phyloP scores from a whole-genome alignment of 2,113 vertebrate species.

The Potamarius usumacintae region DNA sequence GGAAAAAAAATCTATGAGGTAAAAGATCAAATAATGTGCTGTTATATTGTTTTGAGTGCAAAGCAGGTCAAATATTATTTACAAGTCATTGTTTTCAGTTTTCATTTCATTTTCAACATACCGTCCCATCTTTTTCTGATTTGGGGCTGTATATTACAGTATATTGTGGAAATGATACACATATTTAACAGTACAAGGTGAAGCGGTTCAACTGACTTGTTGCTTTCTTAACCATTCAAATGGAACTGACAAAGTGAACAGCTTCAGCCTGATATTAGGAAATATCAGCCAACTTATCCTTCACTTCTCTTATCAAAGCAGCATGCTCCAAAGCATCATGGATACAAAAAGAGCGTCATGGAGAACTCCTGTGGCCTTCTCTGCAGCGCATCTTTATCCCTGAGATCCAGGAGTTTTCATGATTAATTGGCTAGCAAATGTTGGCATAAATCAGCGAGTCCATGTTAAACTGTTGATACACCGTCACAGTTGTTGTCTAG shows the following conservation, averaged over 20 bases:
- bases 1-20: too few species aligned
- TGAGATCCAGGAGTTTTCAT: constrained; percentile 44
- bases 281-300: constrained; percentile 40
- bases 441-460: constrained; percentile 42
- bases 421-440: constrained; percentile 50
- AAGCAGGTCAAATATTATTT: too few species aligned
- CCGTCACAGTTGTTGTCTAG: background rate
- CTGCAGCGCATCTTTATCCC: constrained; percentile 34
- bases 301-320: constrained; percentile 25
- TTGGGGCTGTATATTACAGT: too few species aligned
- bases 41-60: too few species aligned
- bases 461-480: constrained; percentile 6
- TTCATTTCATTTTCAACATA: too few species aligned
- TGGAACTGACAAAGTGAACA: constrained; percentile 25
- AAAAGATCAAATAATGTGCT: too few species aligned
- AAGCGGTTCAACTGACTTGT: background rate
- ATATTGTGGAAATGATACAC: background rate
- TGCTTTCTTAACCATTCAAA: constrained; percentile 19
- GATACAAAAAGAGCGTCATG: constrained; percentile 15
- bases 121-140: too few species aligned
- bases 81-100: too few species aligned
- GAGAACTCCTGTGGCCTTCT: constrained; percentile 35
- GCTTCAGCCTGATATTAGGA: constrained; percentile 29
- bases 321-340: constrained; percentile 19
- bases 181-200: background rate